Percentiles rank a stretch among this genome's conserved stretches.
These are phyloP conservation scores for Acanthoscelides obtectus DNA, from an alignment of 2,888 invertebrate species.

Conservation along the genomic window DNA sequence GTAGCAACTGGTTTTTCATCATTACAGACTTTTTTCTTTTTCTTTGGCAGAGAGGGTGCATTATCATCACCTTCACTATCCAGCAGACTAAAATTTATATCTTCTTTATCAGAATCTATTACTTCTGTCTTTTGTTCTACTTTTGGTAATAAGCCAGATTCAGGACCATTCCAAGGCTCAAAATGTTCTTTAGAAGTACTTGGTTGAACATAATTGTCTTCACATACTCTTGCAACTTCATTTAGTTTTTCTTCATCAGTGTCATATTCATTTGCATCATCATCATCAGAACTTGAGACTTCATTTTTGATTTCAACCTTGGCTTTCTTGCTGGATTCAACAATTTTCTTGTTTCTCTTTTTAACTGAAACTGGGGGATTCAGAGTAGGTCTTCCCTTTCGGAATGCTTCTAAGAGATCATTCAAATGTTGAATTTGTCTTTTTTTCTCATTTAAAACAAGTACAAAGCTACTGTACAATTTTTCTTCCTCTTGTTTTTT, in stretches of 20 bases:
- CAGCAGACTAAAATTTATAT: background rate
- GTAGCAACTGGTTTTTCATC: background rate
- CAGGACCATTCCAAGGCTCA: background rate
- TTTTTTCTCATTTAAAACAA: conserved; percentile 42
- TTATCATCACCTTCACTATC: background rate
- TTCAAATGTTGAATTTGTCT: conserved; percentile 38
- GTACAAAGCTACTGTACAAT: conserved; percentile 36
- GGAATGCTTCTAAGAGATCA: conserved; percentile 36
- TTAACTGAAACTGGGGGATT: conserved; percentile 23
- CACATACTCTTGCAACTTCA: background rate
- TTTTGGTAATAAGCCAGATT: background rate
- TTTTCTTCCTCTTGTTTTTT: conserved; percentile 32
- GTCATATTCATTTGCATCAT: conserved; percentile 19
- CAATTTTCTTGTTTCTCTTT: conserved; percentile 15
- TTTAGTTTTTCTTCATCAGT: conserved; percentile 25
- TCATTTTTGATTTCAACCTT: conserved; percentile 19
- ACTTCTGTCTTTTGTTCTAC: no score
- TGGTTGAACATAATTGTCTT: background rate
- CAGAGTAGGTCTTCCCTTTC: conserved; percentile 23
- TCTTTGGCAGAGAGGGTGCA: background rate
- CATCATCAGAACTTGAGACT: conserved; percentile 26
- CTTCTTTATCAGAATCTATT: no score
- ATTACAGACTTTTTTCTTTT: background rate
- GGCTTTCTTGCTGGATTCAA: conserved; percentile 3
- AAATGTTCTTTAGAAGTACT: background rate